phyloP scores from a whole-genome alignment of 2,797 vertebrate genomes.

The Paratrypauchen microcephalus region DNA sequence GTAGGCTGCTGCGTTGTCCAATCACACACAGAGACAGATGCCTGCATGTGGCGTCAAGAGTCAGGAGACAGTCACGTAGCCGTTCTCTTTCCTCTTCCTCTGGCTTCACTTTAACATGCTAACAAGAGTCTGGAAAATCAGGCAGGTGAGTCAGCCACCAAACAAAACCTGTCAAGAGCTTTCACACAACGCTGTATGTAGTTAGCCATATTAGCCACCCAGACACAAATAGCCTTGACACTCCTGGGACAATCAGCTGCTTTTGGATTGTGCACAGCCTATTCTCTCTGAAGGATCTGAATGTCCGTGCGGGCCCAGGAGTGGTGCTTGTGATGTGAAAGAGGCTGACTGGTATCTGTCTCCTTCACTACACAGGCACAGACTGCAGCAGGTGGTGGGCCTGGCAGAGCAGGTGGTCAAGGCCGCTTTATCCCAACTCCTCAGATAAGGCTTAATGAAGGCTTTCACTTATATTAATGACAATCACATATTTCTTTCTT shows the following conservation, averaged over 20 bases:
- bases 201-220: conserved; percentile 6
- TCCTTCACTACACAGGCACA: conserved; percentile 33
- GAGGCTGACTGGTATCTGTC: conserved; percentile 19
- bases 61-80: conserved; percentile 5
- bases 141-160: conserved; percentile 28
- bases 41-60: not conserved
- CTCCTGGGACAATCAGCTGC: not conserved
- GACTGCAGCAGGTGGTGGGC: conserved; percentile 20
- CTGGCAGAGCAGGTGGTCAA: conserved; percentile 12
- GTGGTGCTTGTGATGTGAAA: conserved; percentile 5
- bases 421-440: not conserved
- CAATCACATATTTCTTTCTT: too few relatives aligned
- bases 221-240: conserved; percentile 4
- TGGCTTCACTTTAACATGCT: conserved; percentile 7
- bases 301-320: not conserved
- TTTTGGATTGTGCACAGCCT: not conserved
- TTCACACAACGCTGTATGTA: conserved; percentile 3
- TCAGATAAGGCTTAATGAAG: not conserved
- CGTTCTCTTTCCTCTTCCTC: conserved; percentile 1
- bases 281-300: not conserved
- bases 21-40: not conserved
- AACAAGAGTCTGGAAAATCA: conserved; percentile 21
- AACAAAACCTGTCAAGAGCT: not conserved
- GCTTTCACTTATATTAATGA: not conserved
- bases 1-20: not conserved